Percentiles rank a stretch among this genome's conserved stretches.
Conservation (phyloP, 2,113 vertebrate species). For the Psilopsiagon aymara region DNA sequence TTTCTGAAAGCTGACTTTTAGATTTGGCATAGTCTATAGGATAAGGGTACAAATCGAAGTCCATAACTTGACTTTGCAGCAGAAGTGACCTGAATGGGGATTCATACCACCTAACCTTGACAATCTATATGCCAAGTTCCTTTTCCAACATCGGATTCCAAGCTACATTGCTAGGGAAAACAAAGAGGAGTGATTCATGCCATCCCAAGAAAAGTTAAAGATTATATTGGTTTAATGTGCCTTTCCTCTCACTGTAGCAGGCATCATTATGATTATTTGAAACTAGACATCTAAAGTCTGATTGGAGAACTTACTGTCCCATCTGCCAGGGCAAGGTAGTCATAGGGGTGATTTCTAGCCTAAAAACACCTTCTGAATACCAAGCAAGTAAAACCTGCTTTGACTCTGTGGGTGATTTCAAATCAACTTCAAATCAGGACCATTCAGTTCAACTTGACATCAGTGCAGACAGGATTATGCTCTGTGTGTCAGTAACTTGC, state of each 20-base stretch:
- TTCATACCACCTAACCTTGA: not conserved
- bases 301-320: not conserved
- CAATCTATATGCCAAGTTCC: not conserved
- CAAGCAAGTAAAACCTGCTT: not conserved
- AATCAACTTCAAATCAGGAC: not conserved
- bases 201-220: not conserved
- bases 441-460: not conserved
- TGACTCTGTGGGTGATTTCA: not conserved
- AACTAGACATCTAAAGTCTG: not conserved
- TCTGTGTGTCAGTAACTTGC: not conserved
- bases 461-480: not conserved
- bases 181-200: not conserved
- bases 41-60: not conserved
- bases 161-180: not conserved
- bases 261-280: not conserved
- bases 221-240: not conserved
- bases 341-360: not conserved
- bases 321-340: not conserved
- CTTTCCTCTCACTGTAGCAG: not conserved
- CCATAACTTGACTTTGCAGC: not conserved
- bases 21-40: not conserved
- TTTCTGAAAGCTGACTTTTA: not conserved
- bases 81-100: not conserved
- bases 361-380: not conserved
- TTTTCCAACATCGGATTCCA: not conserved